Percentiles rank a stretch among this genome's conserved stretches.
Evolutionary conservation across 2,888 invertebrate genomes (phyloP).

Genomic region (Pseudococcus viburni): DNA sequence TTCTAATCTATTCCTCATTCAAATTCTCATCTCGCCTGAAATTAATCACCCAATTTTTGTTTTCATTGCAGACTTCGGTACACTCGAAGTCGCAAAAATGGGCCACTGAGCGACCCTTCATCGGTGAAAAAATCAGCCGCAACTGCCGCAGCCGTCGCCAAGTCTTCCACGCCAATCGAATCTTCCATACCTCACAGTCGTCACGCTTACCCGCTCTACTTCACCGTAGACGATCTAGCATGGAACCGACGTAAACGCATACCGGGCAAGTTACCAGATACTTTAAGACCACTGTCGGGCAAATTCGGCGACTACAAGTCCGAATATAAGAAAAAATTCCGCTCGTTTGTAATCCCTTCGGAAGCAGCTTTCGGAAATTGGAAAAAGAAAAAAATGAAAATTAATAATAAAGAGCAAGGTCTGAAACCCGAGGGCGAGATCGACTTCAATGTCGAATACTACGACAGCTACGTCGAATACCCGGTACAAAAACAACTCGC

Average conservation of each 20-base stretch:
- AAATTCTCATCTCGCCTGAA: not conserved
- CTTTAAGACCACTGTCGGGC: conserved; percentile 54
- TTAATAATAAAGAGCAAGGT: conserved; percentile 10
- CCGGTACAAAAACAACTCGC: not conserved
- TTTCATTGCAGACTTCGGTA: conserved; percentile 61
- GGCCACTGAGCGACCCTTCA: not conserved
- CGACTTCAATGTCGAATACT: conserved; percentile 23
- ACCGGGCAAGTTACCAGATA: conserved; percentile 47
- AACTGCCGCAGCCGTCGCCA: not conserved
- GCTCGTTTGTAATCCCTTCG: conserved; percentile 46
- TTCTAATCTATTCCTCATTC: no score
- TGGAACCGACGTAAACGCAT: conserved; percentile 62
- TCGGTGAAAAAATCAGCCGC: not conserved
- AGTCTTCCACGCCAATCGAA: conserved; percentile 60
- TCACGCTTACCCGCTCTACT: conserved; percentile 58
- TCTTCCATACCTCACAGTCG: conserved; percentile 53
- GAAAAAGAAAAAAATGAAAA: conserved; percentile 60
- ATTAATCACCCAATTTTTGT: not conserved
- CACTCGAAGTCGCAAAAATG: conserved; percentile 64
- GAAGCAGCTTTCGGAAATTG: conserved; percentile 24
- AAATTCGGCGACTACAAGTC: conserved; percentile 41
- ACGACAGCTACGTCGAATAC: conserved; percentile 12
- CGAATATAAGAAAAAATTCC: conserved; percentile 52
- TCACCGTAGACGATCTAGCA: conserved; percentile 67
- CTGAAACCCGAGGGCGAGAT: not conserved